Base-by-base conservation (phyloP, 2,888 invertebrate genomes). In the Resseliella maxima region DNA sequence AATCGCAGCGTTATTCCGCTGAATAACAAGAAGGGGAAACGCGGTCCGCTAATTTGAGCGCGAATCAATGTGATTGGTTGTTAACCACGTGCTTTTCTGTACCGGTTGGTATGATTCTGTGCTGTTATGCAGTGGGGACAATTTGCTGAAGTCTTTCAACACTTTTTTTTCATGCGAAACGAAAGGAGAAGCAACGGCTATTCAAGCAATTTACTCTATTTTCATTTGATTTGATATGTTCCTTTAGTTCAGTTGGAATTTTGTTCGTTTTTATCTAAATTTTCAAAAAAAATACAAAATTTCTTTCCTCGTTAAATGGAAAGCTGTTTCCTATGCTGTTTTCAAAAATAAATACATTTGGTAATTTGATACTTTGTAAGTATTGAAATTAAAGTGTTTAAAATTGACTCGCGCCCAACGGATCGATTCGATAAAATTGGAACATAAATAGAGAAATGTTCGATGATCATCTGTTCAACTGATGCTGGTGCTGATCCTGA, bases 11-110 rank as follows among this genome's bases (percentile, higher is more conserved):
- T 72, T 72, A 12, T 12, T 72, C 10, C 31, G 8, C 46, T 50
- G 46, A 8, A 50, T 83, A 41, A 83, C 38, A 38, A 83, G 83
- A 83, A 83, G 83, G 83, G 83, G 83, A 83, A 38, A 38, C 24
- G 83, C n/a, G n/a, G n/a, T n/a, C n/a, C n/a, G n/a, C n/a, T n/a
- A n/a, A n/a, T n/a, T n/a, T n/a, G n/a, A n/a, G n/a, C n/a, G n/a
- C 83, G 38, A 83, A 38, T 36, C 12, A 83, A 36, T 12, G 83
- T 83, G 83, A 83, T 83, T 83, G 83, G 83, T 38, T n/a, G 38
- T 83, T 38, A 24, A 24, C 83, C 83, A 83, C 83, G 83, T 83
- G 83, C 38, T 83, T 83, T 36, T n/a, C n/a, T 38, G 83, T 8
- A 24, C 18, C 38, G 83, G 10, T 83, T 83, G 38, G 38, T 38